A percentile compares a stretch with the other conserved stretches of the same genome.
Evolutionary conservation across 2,888 invertebrate species (phyloP).

Genomic region (Tipula confusa): DNA sequence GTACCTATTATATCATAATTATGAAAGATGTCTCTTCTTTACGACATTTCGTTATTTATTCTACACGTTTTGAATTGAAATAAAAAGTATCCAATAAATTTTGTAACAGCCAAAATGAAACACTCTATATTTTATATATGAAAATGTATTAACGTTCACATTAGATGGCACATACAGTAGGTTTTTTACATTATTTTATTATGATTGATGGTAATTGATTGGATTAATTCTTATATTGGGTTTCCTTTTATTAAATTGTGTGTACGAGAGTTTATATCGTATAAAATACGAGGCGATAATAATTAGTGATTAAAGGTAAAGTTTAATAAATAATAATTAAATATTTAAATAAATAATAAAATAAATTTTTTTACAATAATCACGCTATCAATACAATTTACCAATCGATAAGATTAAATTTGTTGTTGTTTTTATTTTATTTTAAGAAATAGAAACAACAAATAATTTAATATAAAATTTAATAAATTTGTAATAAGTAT

Average conservation of each 20-base stretch:
- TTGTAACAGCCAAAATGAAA: too few species aligned
- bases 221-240: neutral
- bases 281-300: neutral
- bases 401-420: neutral
- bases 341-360: neutral
- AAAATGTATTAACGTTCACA: neutral
- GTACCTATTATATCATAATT: too few species aligned
- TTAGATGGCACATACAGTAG: neutral
- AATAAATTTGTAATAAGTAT: neutral
- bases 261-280: neutral
- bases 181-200: neutral
- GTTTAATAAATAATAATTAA: neutral
- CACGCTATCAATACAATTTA: neutral
- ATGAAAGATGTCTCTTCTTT: too few species aligned
- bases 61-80: too few species aligned
- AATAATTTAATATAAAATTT: neutral
- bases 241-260: neutral
- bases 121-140: neutral
- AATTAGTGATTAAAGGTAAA: neutral
- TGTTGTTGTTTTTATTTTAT: neutral
- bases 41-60: too few species aligned
- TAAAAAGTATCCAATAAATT: too few species aligned
- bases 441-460: neutral
- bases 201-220: conserved; percentile 8
- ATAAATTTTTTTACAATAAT: neutral